Evolutionary conservation across 2,797 vertebrate species (phyloP).

Genomic region (Cichlasoma orientale): DNA sequence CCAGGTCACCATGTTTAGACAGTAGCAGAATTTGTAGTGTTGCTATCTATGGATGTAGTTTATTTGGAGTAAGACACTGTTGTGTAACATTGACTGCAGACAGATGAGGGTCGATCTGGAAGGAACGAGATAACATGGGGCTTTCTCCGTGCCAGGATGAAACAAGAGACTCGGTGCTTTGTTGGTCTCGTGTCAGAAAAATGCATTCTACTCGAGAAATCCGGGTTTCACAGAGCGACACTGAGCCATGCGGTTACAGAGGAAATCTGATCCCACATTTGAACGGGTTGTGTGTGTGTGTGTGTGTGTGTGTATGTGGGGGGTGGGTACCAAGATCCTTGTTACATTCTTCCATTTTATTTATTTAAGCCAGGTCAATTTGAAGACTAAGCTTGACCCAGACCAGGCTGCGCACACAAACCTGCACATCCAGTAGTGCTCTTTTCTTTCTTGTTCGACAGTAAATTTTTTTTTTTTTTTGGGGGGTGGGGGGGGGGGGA

Average conservation of each 20-base stretch:
- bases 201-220: conserved; percentile 10
- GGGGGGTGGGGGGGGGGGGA: conserved; percentile 29
- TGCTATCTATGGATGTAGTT: conserved; percentile 36
- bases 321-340: conserved; percentile 26
- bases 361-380: conserved; percentile 71
- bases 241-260: conserved; percentile 31
- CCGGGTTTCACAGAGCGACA: conserved; percentile 16
- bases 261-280: conserved; percentile 45
- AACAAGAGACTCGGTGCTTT: not conserved
- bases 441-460: conserved; percentile 2
- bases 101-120: conserved; percentile 9
- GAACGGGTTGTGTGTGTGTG: conserved; percentile 13
- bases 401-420: conserved; percentile 52
- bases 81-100: conserved; percentile 20
- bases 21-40: conserved; percentile 16
- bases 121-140: conserved; percentile 15
- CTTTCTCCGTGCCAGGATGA: not conserved
- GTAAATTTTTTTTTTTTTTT: conserved; percentile 45
- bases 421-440: conserved; percentile 42
- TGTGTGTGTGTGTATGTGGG: too few species aligned
- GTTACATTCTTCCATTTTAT: conserved; percentile 60
- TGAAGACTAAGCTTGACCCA: conserved; percentile 57
- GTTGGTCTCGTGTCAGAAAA: conserved; percentile 25
- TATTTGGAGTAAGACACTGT: conserved; percentile 47
- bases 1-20: not conserved